Evolutionary conservation across 1,140 invertebrate species (phyloP).

Genomic region (Thaumetopoea pityocampa): DNA sequence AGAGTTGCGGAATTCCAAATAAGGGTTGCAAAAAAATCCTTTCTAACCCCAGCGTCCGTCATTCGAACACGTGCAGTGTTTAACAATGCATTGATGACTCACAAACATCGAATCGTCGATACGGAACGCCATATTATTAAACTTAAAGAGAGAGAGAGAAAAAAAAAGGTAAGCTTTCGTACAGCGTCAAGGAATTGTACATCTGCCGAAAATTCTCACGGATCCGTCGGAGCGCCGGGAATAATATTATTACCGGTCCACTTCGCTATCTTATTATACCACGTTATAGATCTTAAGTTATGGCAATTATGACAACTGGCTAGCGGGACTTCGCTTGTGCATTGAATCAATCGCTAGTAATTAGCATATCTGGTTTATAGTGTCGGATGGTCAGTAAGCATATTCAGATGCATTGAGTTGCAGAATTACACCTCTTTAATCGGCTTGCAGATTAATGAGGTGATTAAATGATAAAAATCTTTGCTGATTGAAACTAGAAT

Average conservation of each 20-base stretch:
- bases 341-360: conserved; percentile 54
- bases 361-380: conserved; percentile 58
- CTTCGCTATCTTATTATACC: conserved; percentile 42
- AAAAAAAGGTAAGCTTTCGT: conserved; percentile 61
- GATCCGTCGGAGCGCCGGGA: conserved; percentile 43
- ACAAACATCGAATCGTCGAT: conserved; percentile 53
- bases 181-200: conserved; percentile 70
- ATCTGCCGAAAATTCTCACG: conserved; percentile 75
- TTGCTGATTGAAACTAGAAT: too few species aligned
- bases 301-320: conserved; percentile 59
- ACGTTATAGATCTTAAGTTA: conserved; percentile 36
- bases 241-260: conserved; percentile 67
- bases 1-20: conserved; percentile 72
- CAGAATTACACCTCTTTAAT: conserved; percentile 17
- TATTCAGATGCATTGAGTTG: conserved; percentile 10
- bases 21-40: conserved; percentile 71
- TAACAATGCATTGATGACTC: conserved; percentile 68
- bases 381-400: conserved; percentile 20
- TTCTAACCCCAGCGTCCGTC: conserved; percentile 66
- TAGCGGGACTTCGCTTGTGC: conserved; percentile 51
- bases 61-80: conserved; percentile 60
- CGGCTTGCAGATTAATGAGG: too few species aligned
- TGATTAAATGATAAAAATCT: too few species aligned
- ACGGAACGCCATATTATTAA: conserved; percentile 62
- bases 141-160: conserved; percentile 54